Evolutionary conservation across 2,888 invertebrate genomes (phyloP).

Genomic region (Patella ulyssiponensis): DNA sequence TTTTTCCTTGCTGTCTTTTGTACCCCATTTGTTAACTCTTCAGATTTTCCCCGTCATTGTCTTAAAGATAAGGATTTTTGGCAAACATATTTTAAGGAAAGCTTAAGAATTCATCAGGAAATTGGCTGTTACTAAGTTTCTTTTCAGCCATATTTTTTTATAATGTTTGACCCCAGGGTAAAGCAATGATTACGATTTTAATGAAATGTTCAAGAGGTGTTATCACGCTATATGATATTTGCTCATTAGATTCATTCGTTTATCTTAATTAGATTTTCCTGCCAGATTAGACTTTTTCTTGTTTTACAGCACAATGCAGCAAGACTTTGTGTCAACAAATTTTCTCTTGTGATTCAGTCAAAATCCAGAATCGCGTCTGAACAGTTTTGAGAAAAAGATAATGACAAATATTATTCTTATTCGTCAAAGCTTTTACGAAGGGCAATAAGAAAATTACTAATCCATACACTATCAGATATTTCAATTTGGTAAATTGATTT

Average conservation of each 20-base stretch:
- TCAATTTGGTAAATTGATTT: slow-evolving; percentile 5
- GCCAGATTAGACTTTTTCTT: background rate
- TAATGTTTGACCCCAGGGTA: slow-evolving; percentile 8
- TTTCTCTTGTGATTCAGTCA: background rate
- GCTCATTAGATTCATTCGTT: background rate
- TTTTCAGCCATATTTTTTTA: background rate
- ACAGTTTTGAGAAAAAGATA: background rate
- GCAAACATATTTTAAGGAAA: background rate
- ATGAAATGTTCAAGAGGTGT: slow-evolving; percentile 7
- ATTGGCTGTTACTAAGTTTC: slow-evolving; percentile 7
- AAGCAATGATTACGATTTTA: slow-evolving; percentile 3
- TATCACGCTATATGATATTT: background rate
- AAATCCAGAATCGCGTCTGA: no score
- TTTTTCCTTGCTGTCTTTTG: slow-evolving; percentile 3
- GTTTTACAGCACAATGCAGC: background rate
- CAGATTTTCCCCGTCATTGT: no score
- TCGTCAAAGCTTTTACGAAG: background rate
- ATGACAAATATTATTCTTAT: slow-evolving; percentile 8
- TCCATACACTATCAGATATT: background rate
- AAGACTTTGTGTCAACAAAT: slow-evolving; percentile 5
- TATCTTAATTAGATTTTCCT: slow-evolving; percentile 6
- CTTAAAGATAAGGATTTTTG: no score
- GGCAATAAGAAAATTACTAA: background rate
- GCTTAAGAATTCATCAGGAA: slow-evolving; percentile 1
- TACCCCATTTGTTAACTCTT: background rate